phyloP scores from a whole-genome alignment of 2,113 vertebrate genomes.

The Puffinus mauretanicus region DNA sequence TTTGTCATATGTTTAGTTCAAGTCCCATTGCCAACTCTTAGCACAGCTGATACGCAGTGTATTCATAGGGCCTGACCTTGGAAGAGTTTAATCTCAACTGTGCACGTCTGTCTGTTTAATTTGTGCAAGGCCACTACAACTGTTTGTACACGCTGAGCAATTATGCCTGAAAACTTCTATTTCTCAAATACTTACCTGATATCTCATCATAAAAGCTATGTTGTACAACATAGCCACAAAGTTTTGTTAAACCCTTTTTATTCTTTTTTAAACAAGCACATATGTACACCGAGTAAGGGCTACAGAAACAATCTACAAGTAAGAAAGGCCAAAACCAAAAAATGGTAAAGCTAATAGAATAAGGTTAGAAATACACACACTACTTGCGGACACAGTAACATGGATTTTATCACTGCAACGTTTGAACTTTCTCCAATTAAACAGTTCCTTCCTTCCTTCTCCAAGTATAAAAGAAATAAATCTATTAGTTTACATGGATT shows the following conservation, averaged over 20 bases:
- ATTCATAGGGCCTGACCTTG: not conserved
- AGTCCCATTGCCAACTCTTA: not conserved
- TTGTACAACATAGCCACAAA: not conserved
- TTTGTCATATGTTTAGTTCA: conserved; percentile 40
- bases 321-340: not conserved
- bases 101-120: not conserved
- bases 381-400: accelerated
- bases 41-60: not conserved
- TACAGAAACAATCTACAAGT: not conserved
- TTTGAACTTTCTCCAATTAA: not conserved
- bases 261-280: not conserved
- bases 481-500: not conserved
- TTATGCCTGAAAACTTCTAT: not conserved
- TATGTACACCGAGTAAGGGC: not conserved
- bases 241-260: not conserved
- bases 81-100: not conserved
- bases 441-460: not conserved
- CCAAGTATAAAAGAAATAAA: not conserved
- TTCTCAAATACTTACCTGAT: not conserved
- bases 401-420: not conserved
- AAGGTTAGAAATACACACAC: accelerated
- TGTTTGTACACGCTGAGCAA: not conserved
- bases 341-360: not conserved
- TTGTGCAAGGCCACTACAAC: not conserved
- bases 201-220: not conserved